Base-by-base conservation (phyloP, 2,888 invertebrate species). In the Zygogramma bicolorata region DNA sequence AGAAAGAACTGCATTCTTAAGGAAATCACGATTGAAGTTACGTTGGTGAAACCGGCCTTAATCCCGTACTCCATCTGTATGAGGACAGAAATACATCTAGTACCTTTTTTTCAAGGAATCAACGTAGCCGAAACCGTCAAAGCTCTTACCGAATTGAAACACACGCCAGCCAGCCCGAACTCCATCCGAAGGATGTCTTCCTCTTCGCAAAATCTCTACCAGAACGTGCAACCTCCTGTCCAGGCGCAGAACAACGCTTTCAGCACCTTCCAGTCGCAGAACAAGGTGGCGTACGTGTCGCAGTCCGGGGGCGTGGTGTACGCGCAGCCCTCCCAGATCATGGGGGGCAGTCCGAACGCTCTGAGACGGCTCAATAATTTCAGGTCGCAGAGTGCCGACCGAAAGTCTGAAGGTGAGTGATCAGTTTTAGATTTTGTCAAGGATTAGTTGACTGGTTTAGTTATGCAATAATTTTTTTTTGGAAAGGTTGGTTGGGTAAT, bases 51-150 rank as follows among this genome's bases (percentile, higher is more conserved):
- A n/a, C n/a, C n/a, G n/a, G n/a, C n/a, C n/a, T n/a, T n/a, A n/a
- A n/a, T n/a, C n/a, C n/a, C n/a, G n/a, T n/a, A n/a, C n/a, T n/a
- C n/a, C n/a, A n/a, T n/a, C n/a, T n/a, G n/a, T n/a, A n/a, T n/a
- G n/a, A n/a, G n/a, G n/a, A n/a, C n/a, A n/a, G n/a, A n/a, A n/a
- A n/a, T n/a, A n/a, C n/a, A n/a, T n/a, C n/a, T n/a, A n/a, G 8
- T 58, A 18, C 13, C 5, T 18, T 61, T 65, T 63, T 53, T 78
- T 76, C 60, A 46, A 80, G 88, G 89, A 62, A 89, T 92, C 42
- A 93, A 92, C 81, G 96, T 96, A 18, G 95, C 96, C 0, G 95
- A 96, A 86, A 95, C 95, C 0, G 94, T 96, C 6, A 94, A 95
- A 84, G 95, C 94, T 49, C 87, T 96, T 69, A 95, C 95, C 0